Evolutionary conservation across 1,140 invertebrate species (phyloP).

Genomic region (Macrosteles quadrilineatus): DNA sequence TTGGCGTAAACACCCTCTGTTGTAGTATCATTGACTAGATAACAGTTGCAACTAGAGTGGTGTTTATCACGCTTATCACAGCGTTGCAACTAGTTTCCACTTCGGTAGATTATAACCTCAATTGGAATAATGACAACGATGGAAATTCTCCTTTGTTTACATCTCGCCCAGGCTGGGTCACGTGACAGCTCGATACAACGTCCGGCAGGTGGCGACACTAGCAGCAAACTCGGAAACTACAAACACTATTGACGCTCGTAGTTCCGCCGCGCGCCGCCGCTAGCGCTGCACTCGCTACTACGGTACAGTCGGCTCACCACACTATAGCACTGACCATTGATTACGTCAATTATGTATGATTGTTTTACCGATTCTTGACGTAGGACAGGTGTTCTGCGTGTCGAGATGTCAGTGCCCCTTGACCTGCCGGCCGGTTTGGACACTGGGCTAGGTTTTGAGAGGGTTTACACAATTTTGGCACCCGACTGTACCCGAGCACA

Average conservation of each 20-base stretch:
- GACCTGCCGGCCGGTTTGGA: neutral
- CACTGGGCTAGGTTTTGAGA: neutral
- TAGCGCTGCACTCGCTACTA: neutral
- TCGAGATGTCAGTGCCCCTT: neutral
- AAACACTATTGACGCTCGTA: no score
- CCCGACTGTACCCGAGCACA: constrained; percentile 2
- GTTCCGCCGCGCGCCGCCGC: neutral
- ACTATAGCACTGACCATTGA: neutral
- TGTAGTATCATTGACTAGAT: no score
- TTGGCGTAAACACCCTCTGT: no score
- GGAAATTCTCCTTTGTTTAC: no score
- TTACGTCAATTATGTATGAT: constrained; percentile 1
- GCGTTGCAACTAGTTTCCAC: no score
- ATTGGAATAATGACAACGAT: no score
- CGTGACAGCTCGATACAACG: neutral
- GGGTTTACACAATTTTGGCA: neutral
- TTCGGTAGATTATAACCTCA: no score
- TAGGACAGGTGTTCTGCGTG: neutral
- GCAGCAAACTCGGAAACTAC: neutral
- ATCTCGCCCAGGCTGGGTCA: no score
- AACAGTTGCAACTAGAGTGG: no score
- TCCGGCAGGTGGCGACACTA: neutral
- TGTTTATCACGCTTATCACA: no score
- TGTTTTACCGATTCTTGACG: neutral
- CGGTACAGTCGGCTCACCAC: no score